Evolutionary conservation across 1,140 invertebrate species (phyloP).

Genomic region (Pachypsylla venusta): DNA sequence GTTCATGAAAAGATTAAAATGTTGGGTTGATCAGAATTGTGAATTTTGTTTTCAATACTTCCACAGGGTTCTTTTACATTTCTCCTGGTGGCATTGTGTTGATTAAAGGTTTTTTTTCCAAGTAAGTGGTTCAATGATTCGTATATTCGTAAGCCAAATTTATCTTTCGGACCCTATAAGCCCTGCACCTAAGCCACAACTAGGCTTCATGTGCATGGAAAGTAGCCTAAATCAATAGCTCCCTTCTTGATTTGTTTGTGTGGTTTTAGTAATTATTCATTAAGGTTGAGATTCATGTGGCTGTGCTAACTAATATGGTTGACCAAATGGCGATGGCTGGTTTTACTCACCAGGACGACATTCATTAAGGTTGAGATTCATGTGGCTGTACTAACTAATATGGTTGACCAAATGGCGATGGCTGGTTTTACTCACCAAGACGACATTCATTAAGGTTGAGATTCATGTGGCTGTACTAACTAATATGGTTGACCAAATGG

Average conservation of each 20-base stretch:
- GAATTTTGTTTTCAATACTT: no score
- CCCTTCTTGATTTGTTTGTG: neutral
- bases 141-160: neutral
- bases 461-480: neutral
- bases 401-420: no score
- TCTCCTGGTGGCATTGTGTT: constrained; percentile 5
- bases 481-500: no score
- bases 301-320: no score
- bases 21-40: no score
- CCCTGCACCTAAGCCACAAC: neutral
- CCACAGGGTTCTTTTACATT: constrained; percentile 1
- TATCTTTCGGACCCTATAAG: neutral
- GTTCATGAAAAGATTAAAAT: no score
- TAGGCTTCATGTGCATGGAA: neutral
- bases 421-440: no score
- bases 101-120: constrained; percentile 2
- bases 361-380: neutral
- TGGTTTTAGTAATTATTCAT: neutral
- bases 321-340: no score
- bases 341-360: no score
- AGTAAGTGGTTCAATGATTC: constrained; percentile 2
- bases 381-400: no score
- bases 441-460: neutral
- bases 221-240: neutral
- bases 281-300: neutral